Evolutionary conservation across 1,140 invertebrate species (phyloP), one percentile per base, ranked within the genome.

Genomic region (Battus philenor): DNA sequence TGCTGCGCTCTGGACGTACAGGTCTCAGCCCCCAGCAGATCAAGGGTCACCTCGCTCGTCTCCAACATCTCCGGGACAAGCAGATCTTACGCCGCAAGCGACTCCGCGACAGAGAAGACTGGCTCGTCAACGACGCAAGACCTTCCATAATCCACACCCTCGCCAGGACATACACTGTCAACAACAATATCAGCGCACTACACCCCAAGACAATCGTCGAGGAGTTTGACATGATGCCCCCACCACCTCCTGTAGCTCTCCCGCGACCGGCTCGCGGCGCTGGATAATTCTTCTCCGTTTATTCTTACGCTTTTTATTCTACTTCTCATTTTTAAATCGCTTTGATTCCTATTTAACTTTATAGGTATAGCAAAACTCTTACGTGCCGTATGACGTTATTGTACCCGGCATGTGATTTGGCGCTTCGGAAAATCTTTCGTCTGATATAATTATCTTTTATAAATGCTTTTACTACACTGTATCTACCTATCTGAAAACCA

Each of bases 181-280:
- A 85, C 32, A 87, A 87, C 49, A 80, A 86, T 47, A 72, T 87
- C 43, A 87, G 82, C 49, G 83, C 74, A 1, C 57, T 87, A 0
- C 82, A 87, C 44, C 86, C 84, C 2, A 87, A 86, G 44, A 78
- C 73, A 0, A 87, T 87, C n/a, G 79, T 87, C 0, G 86, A 87
- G 48, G 82, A 86, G 38, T 85, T 87, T 55, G 71, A 84, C 15
- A 77, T 81, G 76, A 53, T 78, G 18, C 74, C 73, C 0, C 66
- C 65, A 0, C 68, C 63, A 0, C 39, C 60, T 0, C 68, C 79
- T 0, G 50, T 64, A 4, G 65, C 62, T 0, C 29, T 71, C 0
- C 52, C 62, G 1, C 48, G 64, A 22, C 59, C 61, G 2, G 59
- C 56, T 1, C 61, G 65, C 33, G 65, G 65, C 7, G 62, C 68